Base-by-base conservation (phyloP, 2,888 invertebrate genomes). In the Spialia ferax region DNA sequence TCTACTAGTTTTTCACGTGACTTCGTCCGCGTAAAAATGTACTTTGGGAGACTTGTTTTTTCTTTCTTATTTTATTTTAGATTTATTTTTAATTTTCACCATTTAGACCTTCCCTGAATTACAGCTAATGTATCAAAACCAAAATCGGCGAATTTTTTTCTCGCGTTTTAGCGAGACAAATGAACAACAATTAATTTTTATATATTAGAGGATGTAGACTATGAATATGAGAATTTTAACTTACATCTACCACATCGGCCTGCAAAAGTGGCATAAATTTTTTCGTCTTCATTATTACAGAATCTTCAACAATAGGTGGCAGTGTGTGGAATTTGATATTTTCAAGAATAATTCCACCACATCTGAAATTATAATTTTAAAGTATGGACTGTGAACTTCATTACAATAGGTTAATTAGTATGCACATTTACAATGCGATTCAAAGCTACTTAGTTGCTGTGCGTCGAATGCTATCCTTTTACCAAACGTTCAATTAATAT, bases 291-390 rank as follows among this genome's bases (percentile, higher is more conserved):
- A 64, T 11, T 7, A 3, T 23, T 2, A 52, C 11, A 11, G 62
- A 52, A 0, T 72, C 68, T n/a, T 73, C 50, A 0, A 66, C 55
- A 4, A 67, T 7, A 1, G 63, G 59, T 7, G 74, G 71, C 8
- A 77, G 65, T 54, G 79, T 72, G 0, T 69, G 64, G 5, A 78
- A 80, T 69, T 76, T 71, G 0, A 84, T 64, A 57, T 73, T 71
- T 59, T 82, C 74, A n/a, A 85, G 63, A 5, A 70, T 3, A 15
- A 84, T 70, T 42, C 85, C 84, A 1, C 83, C 85, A 69, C 84
- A 85, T 45, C 86, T 85, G 68, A 20, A 77, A 74, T 57, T 38
- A 22, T 35, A n/a, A 38, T 20, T 11, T 2, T 18, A 18, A 15
- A 32, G n/a, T 55, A 15, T 50, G 50, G 22, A 20, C 50, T 50